A percentile compares a stretch with the other conserved stretches of the same genome.
phyloP scores from a whole-genome alignment of 1,140 invertebrate genomes.

The Maniola jurtina region DNA sequence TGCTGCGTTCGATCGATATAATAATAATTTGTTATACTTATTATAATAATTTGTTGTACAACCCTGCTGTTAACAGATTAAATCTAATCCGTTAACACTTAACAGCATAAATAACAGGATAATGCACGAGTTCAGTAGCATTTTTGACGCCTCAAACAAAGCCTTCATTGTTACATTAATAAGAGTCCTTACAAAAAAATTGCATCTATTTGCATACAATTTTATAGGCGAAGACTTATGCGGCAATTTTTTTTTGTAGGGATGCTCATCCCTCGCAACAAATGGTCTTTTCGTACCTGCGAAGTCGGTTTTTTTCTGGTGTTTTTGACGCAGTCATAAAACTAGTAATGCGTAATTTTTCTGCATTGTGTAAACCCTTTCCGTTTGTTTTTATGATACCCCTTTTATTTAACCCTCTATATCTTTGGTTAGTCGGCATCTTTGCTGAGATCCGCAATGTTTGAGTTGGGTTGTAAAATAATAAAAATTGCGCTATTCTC shows the following conservation, averaged over 20 bases:
- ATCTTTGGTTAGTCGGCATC: conserved; percentile 50
- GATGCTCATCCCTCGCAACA: conserved; percentile 33
- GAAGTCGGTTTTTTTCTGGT: conserved; percentile 54
- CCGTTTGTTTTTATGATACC: conserved; percentile 70
- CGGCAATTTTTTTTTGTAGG: conserved; percentile 46
- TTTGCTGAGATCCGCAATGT: conserved; percentile 70
- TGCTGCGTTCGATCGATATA: no score
- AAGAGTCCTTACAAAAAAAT: conserved; percentile 49
- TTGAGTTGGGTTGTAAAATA: conserved; percentile 64
- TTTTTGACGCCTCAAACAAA: conserved; percentile 37
- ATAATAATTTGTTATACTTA: no score
- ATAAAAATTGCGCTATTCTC: conserved; percentile 74
- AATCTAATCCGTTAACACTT: conserved; percentile 47
- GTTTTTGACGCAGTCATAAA: conserved; percentile 55
- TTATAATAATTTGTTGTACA: no score
- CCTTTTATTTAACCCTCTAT: conserved; percentile 50
- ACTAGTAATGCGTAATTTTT: conserved; percentile 71
- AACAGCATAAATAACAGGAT: conserved; percentile 33
- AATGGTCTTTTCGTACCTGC: conserved; percentile 65
- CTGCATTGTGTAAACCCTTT: conserved; percentile 75
- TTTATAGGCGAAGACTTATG: conserved; percentile 41
- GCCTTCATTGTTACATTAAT: conserved; percentile 42
- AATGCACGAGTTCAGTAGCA: conserved; percentile 57
- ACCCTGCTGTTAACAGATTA: background rate
- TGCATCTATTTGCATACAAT: conserved; percentile 65